A percentile compares a stretch with the other conserved stretches of the same genome.
Conservation (phyloP, 2,888 invertebrate genomes). For the Troides aeacus region DNA sequence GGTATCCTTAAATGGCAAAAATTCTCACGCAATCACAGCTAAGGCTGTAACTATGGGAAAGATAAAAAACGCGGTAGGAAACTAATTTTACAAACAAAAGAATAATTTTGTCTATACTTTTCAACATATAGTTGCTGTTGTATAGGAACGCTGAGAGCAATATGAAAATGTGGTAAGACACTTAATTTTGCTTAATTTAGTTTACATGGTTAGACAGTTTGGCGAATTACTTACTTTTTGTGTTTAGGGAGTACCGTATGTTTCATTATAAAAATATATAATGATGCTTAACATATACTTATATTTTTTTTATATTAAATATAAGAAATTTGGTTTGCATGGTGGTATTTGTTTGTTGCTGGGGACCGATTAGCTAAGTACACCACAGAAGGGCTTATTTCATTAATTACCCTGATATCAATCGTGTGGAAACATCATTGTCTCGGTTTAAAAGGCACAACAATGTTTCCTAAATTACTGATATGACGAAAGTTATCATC, state of each 20-base stretch:
- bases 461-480: too few species aligned
- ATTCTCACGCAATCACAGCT: slow-evolving; percentile 36
- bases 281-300: too few species aligned
- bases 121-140: slow-evolving; percentile 40
- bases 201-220: slow-evolving; percentile 12
- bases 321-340: too few species aligned
- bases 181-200: slow-evolving; percentile 31
- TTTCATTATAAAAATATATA: slow-evolving; percentile 10
- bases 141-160: slow-evolving; percentile 45
- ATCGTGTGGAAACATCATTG: too few species aligned
- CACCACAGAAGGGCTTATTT: too few species aligned
- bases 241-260: slow-evolving; percentile 11
- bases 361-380: too few species aligned
- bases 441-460: too few species aligned
- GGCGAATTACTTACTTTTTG: slow-evolving; percentile 17
- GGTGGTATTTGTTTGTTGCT: too few species aligned
- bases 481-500: too few species aligned
- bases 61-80: slow-evolving; percentile 52
- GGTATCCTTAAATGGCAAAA: slow-evolving; percentile 33
- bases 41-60: slow-evolving; percentile 45
- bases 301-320: too few species aligned
- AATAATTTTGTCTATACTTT: slow-evolving; percentile 47
- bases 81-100: slow-evolving; percentile 65
- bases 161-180: slow-evolving; percentile 43
- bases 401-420: too few species aligned